phyloP scores from a whole-genome alignment of 2,888 invertebrate genomes.

The Xylophagus ater region DNA sequence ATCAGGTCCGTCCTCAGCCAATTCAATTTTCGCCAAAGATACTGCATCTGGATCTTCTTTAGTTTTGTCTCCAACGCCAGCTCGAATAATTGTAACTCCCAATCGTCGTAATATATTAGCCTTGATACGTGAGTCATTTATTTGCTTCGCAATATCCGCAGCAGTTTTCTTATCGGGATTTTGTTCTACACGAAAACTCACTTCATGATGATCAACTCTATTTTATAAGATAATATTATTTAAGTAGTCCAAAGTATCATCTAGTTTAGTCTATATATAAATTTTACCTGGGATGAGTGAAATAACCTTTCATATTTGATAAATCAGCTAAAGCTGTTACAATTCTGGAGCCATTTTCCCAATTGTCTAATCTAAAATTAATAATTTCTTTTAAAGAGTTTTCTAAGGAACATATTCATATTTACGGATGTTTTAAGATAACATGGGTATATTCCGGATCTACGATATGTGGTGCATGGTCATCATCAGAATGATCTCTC shows the following conservation, averaged over 20 bases:
- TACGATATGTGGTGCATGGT: constrained; percentile 51
- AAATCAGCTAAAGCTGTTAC: constrained; percentile 58
- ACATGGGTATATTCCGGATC: constrained; percentile 73
- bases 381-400: not conserved
- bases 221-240: not conserved
- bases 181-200: constrained; percentile 42
- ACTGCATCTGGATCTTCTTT: constrained; percentile 33
- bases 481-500: constrained; percentile 37
- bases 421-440: constrained; percentile 60
- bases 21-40: constrained; percentile 33
- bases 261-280: constrained; percentile 28
- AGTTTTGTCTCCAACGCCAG: constrained; percentile 74
- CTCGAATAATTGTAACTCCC: constrained; percentile 57
- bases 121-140: constrained; percentile 46
- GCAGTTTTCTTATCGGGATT: constrained; percentile 39
- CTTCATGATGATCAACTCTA: constrained; percentile 62
- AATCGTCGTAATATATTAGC: constrained; percentile 52
- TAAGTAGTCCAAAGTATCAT: too few relatives aligned
- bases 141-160: constrained; percentile 35
- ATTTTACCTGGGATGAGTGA: constrained; percentile 16
- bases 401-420: constrained; percentile 17
- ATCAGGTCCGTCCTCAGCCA: constrained; percentile 38
- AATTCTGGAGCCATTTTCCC: constrained; percentile 63
- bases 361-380: constrained; percentile 45
- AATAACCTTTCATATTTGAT: constrained; percentile 42